phyloP scores from a whole-genome alignment of 1,140 invertebrate species.

The Drosophila kohkoa region DNA sequence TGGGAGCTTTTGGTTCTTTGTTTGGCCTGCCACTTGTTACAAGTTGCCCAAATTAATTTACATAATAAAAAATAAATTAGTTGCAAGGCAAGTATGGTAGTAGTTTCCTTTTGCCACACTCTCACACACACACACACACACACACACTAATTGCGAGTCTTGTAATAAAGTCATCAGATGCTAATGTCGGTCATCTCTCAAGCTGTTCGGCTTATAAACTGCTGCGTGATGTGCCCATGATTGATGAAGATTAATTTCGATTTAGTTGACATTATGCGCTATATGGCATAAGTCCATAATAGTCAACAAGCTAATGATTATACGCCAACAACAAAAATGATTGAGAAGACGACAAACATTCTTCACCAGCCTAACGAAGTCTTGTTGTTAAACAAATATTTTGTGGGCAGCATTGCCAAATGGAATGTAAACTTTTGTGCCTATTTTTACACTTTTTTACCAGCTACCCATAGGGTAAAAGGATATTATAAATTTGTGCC shows the following conservation, averaged over 20 bases:
- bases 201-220: constrained; percentile 25
- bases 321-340: neutral
- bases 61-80: constrained; percentile 79
- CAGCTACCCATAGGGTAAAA: too few relatives aligned
- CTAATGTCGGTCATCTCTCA: constrained; percentile 35
- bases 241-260: constrained; percentile 73
- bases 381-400: too few relatives aligned
- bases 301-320: constrained; percentile 5
- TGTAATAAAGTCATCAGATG: constrained; percentile 34
- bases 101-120: constrained; percentile 8
- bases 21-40: constrained; percentile 62
- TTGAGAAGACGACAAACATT: neutral
- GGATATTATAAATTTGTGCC: too few relatives aligned
- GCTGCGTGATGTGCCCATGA: constrained; percentile 38
- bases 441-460: too few relatives aligned
- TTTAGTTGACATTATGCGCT: constrained; percentile 41
- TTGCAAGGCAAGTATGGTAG: constrained; percentile 36
- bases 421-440: too few relatives aligned
- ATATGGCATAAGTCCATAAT: constrained; percentile 24
- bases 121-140: neutral
- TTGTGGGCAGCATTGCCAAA: too few relatives aligned
- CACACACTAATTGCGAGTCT: constrained; percentile 20
- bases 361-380: neutral
- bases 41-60: constrained; percentile 76
- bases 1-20: neutral